Evolutionary conservation across 1,140 invertebrate species (phyloP).

Genomic region (Scaptomyza pallida): DNA sequence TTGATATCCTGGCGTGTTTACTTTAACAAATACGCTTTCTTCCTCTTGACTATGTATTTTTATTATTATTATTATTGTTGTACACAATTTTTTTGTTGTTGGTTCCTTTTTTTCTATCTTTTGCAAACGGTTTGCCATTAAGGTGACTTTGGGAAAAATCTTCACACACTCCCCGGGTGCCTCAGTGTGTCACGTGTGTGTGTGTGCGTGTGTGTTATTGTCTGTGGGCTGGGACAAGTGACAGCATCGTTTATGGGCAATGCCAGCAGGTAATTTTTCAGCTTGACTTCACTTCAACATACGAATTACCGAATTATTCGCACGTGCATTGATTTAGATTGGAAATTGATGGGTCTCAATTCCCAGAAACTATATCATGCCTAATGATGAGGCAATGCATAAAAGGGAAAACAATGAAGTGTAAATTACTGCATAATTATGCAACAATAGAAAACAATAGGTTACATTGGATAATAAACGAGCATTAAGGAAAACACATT

Average conservation of each 20-base stretch:
- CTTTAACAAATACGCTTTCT: slow-evolving; percentile 77
- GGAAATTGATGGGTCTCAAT: slow-evolving; percentile 36
- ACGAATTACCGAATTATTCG: slow-evolving; percentile 66
- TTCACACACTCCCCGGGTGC: slow-evolving; percentile 53
- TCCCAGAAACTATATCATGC: slow-evolving; percentile 21
- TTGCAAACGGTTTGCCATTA: slow-evolving; percentile 44
- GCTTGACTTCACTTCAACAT: slow-evolving; percentile 50
- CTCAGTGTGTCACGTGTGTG: slow-evolving; percentile 2
- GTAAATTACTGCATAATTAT: slow-evolving; percentile 40
- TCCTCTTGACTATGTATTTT: slow-evolving; percentile 50
- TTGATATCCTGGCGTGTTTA: slow-evolving; percentile 83
- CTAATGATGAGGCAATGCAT: slow-evolving; percentile 5
- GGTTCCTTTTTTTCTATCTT: slow-evolving; percentile 42
- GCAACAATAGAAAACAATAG: slow-evolving; percentile 28
- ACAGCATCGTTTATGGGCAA: slow-evolving; percentile 72
- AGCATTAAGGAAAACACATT: too few species aligned
- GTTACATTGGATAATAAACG: too few species aligned
- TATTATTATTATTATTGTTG: slow-evolving; percentile 66
- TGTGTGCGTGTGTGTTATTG: slow-evolving; percentile 9
- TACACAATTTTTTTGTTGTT: slow-evolving; percentile 21
- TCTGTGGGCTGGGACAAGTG: slow-evolving; percentile 54
- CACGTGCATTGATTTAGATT: slow-evolving; percentile 74
- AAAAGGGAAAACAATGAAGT: slow-evolving; percentile 27
- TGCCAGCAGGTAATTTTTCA: slow-evolving; percentile 72
- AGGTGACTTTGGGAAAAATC: slow-evolving; percentile 72